Evolutionary conservation across 2,113 vertebrate species (phyloP), one percentile per base, ranked within the genome.

Genomic region (Phylloscopus trochiloides): DNA sequence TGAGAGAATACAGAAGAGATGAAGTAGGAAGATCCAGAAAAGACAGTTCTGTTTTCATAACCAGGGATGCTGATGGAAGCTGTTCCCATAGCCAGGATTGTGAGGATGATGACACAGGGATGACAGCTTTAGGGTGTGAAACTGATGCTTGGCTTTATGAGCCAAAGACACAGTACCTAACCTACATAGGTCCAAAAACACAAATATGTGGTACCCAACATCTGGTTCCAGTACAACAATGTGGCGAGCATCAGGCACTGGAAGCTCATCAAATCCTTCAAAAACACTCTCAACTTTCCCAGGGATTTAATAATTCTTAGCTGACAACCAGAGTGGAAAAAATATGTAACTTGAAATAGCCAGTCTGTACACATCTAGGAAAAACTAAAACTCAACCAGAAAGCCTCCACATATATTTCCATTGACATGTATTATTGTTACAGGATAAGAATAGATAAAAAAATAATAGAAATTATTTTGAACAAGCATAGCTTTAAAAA

Each of bases 251-350:
- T 90, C 74, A 90, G 84, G 78, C 55, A 92, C 74, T 86, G 88
- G 86, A 95, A 96, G 75, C 52, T 95, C 93, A 88, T 73, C 87
- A 86, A 79, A 83, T 90, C 81, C 67, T 90, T 74, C 75, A 88
- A 67, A 94, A 95, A 88, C 75, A 83, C 72, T 86, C 81, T 63
- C 66, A 79, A 55, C 28, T 82, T 67, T 82, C 78, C 31, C 25
- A 10, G 51, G 63, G 54, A 92, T 88, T 94, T 82, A 91, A 34
- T 88, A 94, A 74, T 51, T 79, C 59, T 68, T 83, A 38, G 67
- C 72, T 92, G 78, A 92, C 72, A 86, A 79, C 14, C 0, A 0
- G 22, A 59, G 36, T 34, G 51, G 68, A 96, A 77, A 68, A 90
- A 86, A 29, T 5, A 7, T 25, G 47, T 72, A 83, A 79, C 77